Evolutionary conservation across 2,888 invertebrate species (phyloP).

Genomic region (Maniola hyperantus): DNA sequence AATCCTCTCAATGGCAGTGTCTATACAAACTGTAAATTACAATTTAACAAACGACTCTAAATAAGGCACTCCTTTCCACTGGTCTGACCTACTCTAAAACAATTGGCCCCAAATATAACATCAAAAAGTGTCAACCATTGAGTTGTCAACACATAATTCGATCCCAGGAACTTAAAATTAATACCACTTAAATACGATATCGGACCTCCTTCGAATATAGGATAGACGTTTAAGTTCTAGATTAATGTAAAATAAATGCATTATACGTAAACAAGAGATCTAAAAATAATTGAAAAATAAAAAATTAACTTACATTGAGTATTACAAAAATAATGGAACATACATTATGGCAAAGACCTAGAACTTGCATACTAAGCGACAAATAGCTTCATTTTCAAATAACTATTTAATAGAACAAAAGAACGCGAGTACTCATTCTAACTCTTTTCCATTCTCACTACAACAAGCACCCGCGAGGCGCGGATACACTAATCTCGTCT

Average conservation of each 20-base stretch:
- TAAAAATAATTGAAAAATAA: constrained; percentile 78
- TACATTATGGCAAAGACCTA: constrained; percentile 83
- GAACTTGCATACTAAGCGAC: constrained; percentile 78
- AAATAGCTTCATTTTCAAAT: constrained; percentile 76
- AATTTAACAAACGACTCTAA: constrained; percentile 48
- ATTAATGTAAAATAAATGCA: constrained; percentile 79
- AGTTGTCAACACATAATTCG: constrained; percentile 48
- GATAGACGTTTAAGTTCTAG: constrained; percentile 62
- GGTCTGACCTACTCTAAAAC: constrained; percentile 53
- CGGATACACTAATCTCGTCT: constrained; percentile 36
- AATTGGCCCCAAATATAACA: constrained; percentile 64
- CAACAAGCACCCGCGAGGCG: constrained; percentile 26
- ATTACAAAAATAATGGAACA: constrained; percentile 82
- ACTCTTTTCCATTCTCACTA: constrained; percentile 39
- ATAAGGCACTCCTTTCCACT: constrained; percentile 67
- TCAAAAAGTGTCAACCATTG: constrained; percentile 50
- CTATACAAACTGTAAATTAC: constrained; percentile 51
- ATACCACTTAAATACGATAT: constrained; percentile 49
- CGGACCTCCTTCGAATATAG: constrained; percentile 53
- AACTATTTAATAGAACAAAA: constrained; percentile 57
- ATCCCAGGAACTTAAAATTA: constrained; percentile 65
- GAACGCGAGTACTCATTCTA: constrained; percentile 43
- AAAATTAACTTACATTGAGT: constrained; percentile 78
- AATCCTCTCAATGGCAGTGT: constrained; percentile 63
- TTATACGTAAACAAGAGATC: constrained; percentile 77